Evolutionary conservation across 2,888 invertebrate genomes (phyloP), one percentile per base, ranked within the genome.

Genomic region (Papilio elwesi): DNA sequence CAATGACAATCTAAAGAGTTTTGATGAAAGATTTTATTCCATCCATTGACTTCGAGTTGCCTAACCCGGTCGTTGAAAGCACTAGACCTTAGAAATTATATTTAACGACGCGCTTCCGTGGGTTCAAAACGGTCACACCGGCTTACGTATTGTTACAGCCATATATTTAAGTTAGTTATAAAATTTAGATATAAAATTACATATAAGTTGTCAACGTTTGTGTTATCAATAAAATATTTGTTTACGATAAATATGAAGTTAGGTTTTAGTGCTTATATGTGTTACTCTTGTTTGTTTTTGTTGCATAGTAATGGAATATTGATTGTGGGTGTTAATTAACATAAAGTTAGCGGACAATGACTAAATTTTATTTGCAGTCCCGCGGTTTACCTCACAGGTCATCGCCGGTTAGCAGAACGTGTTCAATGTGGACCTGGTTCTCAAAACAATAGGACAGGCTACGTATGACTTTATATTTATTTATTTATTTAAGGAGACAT

Each of bases 281-380:
- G 15, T 64, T 16, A 3, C 6, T 64, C 12, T 11, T 51, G 4
- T 49, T 47, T 52, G 38, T 47, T 53, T 11, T 47, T 16, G 12
- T 43, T 47, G 43, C 43, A 47, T 55, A 12, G 16, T 53, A 47
- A 55, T 55, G 55, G 7, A 53, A 12, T 47, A 47, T 67, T 55
- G 43, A 16, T 16, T 43, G 11, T 47, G 43, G 43, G 16, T 55
- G 16, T 43, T 47, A 67, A 67, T 55, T 55, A 55, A 47, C 67
- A 67, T 47, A 26, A 47, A 55, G 38, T 47, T 36, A 26, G 55
- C 16, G 47, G 12, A 67, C 47, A 67, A 16, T 16, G 53, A 47
- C 12, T 9, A 55, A 53, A 67, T 67, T 43, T 55, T 43, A 55
- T 48, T 67, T 67, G 47, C 38, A 43, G 59, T 4, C 3, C 59